Conservation (phyloP, 2,113 vertebrate genomes). For the Poicephalus meyeri region DNA sequence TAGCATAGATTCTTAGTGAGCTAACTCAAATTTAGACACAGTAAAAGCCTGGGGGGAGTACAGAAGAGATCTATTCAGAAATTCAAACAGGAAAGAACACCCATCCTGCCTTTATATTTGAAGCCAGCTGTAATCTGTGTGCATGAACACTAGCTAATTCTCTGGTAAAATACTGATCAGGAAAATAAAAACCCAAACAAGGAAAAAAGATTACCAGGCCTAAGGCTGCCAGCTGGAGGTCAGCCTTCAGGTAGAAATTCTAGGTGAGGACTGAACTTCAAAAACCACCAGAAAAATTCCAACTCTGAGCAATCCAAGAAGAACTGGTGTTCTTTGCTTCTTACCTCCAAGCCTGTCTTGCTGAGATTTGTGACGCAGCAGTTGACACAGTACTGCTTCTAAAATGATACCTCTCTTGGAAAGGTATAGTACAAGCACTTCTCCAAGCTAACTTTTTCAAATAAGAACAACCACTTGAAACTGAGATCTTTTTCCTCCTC, state of each 20-base stretch:
- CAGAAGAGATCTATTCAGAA: background rate
- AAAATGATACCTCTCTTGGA: background rate
- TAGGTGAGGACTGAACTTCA: background rate
- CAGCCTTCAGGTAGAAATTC: background rate
- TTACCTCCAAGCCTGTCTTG: background rate
- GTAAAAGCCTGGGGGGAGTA: background rate
- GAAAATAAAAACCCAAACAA: background rate
- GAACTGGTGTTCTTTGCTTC: background rate
- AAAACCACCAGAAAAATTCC: background rate
- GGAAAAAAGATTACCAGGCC: background rate
- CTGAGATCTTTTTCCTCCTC: background rate
- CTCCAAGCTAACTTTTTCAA: background rate
- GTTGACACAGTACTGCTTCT: background rate
- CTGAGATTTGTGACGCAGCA: background rate
- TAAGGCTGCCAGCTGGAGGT: background rate
- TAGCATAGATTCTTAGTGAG: conserved; percentile 29
- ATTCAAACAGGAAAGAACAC: background rate
- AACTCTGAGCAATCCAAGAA: background rate
- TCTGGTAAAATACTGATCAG: background rate
- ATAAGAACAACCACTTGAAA: background rate
- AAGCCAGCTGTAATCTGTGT: background rate
- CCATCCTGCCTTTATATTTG: background rate
- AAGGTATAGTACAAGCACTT: background rate
- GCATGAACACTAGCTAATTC: background rate
- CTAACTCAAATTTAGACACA: conserved; percentile 13